Percentiles rank a stretch among this genome's conserved stretches.
Evolutionary conservation across 2,113 vertebrate species (phyloP).

Genomic region (Empidonax alnorum): DNA sequence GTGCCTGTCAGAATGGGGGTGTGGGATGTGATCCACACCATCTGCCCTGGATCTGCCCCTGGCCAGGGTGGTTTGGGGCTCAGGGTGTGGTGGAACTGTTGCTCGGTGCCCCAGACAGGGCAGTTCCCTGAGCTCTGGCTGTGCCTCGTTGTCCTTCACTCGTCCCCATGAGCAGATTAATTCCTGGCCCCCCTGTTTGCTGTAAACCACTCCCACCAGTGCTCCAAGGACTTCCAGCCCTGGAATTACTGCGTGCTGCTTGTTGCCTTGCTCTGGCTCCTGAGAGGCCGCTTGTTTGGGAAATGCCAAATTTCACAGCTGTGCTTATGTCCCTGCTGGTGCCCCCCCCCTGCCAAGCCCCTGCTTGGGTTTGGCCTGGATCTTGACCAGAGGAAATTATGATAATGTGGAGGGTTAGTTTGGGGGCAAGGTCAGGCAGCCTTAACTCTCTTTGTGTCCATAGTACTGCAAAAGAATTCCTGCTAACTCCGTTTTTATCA

Average conservation of each 20-base stretch:
- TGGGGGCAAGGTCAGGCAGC: neutral
- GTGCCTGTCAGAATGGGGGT: neutral
- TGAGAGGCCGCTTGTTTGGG: neutral
- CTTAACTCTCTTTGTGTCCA: neutral
- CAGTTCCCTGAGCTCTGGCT: neutral
- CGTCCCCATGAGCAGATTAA: neutral
- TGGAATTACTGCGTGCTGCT: neutral
- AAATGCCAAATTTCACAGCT: conserved; percentile 15
- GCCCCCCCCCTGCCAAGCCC: neutral
- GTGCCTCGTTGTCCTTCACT: neutral
- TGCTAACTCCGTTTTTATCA: neutral
- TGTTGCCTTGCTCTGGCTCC: neutral
- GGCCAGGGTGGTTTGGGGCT: neutral
- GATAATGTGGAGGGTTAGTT: neutral
- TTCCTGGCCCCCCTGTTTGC: neutral
- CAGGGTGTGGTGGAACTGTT: neutral
- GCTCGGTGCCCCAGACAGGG: neutral
- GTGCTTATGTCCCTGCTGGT: neutral
- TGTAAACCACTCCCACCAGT: neutral
- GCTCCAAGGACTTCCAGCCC: neutral
- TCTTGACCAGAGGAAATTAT: neutral
- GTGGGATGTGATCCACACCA: neutral
- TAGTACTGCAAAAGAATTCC: neutral
- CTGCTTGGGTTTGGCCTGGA: neutral
- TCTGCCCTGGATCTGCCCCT: neutral